These are phyloP conservation scores for Steinernema hermaphroditum DNA, from an alignment of 2,888 invertebrate genomes.

Conservation along the genomic window DNA sequence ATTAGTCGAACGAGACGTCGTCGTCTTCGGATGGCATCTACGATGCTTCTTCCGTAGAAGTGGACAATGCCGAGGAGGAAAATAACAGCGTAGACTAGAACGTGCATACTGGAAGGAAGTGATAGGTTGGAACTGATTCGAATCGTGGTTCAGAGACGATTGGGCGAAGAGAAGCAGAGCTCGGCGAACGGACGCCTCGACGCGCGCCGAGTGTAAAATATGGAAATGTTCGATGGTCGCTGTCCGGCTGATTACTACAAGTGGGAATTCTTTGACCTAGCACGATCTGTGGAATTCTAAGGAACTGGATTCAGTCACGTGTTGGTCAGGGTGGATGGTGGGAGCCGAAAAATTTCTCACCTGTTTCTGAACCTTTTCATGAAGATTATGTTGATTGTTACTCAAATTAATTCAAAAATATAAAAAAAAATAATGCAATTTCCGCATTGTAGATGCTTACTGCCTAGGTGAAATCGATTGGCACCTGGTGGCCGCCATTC, in stretches of 20 bases:
- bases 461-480: too few species aligned
- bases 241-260: not conserved
- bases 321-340: not conserved
- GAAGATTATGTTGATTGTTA: too few species aligned
- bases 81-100: not conserved
- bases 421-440: too few species aligned
- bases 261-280: too few species aligned
- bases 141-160: not conserved
- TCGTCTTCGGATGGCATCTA: not conserved
- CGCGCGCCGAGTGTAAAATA: not conserved
- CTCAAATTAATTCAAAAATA: too few species aligned
- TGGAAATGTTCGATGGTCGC: not conserved
- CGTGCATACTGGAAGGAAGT: not conserved
- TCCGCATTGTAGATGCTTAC: too few species aligned
- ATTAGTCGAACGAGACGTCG: not conserved
- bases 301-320: not conserved
- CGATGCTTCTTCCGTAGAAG: not conserved
- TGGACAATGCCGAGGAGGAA: not conserved
- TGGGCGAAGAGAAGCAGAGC: not conserved
- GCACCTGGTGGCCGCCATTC: too few species aligned
- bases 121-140: not conserved
- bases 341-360: not conserved
- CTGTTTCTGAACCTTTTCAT: not conserved
- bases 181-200: slow-evolving; percentile 23
- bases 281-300: too few species aligned